Evolutionary conservation across 2,797 vertebrate species (phyloP), one percentile per base, ranked within the genome.

Genomic region (Oryzias dopingdopingensis): DNA sequence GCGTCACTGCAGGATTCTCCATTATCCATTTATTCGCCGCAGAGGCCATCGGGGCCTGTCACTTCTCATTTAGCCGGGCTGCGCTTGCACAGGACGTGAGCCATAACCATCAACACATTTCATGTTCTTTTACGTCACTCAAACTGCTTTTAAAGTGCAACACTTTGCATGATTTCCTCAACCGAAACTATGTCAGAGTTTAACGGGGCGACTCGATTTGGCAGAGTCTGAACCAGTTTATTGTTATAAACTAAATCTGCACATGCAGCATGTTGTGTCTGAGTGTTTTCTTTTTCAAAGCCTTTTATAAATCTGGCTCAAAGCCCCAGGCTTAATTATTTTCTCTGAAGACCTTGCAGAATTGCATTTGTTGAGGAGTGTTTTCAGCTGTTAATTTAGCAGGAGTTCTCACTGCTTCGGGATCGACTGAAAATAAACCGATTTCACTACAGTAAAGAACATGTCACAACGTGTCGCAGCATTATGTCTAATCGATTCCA

Each of bases 21-120:
- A 88, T 89, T 85, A 87, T 86, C 85, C 81, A 83, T 82, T 86
- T 82, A 82, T 80, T 87, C 54, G 54, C 83, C 70, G 82, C 83
- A 83, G 76, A 81, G 83, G 82, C 72, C 86, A 84, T 89, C 76
- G 74, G 76, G 75, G 65, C 81, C 83, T 77, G 86, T 86, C 87
- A 88, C 74, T 90, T 83, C 80, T 83, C 68, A 85, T 88, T 84
- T 80, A 76, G 42, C 48, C 80, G 41, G 48, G 42, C 67, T 47
- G 60, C 65, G 58, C 61, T 63, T 56, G 61, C 70, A 80, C 60
- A 64, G 50, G 49, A 56, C 55, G 59, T 43, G 32, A 74, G 48
- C 65, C 55, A 62, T 61, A 50, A 66, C 59, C 75, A 61, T 72
- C 64, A 77, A 70, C 61, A 65, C 62, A 67, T 59, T 62, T 58